Evolutionary conservation across 2,888 invertebrate species (phyloP), one percentile per base, ranked within the genome.

Genomic region (Ormyrus nitidulus): DNA sequence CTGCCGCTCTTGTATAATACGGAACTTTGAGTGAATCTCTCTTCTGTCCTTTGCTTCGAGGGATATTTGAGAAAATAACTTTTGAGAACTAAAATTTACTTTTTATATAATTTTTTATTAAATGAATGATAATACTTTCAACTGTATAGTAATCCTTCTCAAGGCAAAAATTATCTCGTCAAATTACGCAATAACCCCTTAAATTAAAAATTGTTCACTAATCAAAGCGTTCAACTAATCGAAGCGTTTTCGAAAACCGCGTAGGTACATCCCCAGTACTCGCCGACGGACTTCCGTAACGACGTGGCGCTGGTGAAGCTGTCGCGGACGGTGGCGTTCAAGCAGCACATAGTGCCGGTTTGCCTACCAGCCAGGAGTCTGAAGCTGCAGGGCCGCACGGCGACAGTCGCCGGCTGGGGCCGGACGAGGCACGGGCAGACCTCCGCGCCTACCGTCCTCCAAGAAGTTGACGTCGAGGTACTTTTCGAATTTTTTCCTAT

Each of bases 351-450:
- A 83, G 92, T 98, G 65, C 98, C 98, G 1, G 97, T 98, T 7
- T 98, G 98, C 88, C 91, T 98, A 59, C 98, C 98, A 19, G 95
- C 94, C 79, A 94, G 93, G 84, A 93, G 93, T 88, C 92, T 95
- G 82, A 97, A 96, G 88, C 90, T 97, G 34, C 94, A 96, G 0
- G 97, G 98, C 0, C 95, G 95, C 87, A 95, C 95, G 91, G 98
- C 97, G 62, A 97, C 97, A 0, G 98, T 98, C 0, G 96, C 95
- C 0, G 98, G 98, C 0, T 98, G 98, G 98, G 98, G 98, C 0
- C 92, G 98, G 46, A 97, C 97, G 0, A 92, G 96, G 65, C 97
- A 97, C 86, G 97, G 97, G 53, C 95, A 96, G 91, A 95, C 94
- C 84, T 96, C 97, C 0, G 97, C 97, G 7, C 97, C 97, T 1